A percentile compares a stretch with the other conserved stretches of the same genome.
Evolutionary conservation across 2,113 vertebrate species (phyloP).

Genomic region (Thermophis baileyi): DNA sequence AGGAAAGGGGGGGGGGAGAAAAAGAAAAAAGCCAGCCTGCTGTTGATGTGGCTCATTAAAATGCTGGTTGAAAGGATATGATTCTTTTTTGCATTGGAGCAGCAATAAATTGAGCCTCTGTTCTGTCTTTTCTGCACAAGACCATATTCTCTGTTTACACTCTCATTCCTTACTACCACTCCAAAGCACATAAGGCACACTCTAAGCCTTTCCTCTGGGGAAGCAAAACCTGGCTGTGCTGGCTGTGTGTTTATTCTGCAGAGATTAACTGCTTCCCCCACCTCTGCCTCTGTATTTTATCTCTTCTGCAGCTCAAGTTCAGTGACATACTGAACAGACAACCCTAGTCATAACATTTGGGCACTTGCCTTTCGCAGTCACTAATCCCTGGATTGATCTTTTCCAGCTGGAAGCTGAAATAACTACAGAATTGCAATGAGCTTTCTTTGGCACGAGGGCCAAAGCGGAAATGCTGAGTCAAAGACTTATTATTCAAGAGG

Average conservation of each 20-base stretch:
- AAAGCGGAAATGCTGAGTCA: constrained; percentile 11
- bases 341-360: constrained; percentile 52
- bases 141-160: constrained; percentile 43
- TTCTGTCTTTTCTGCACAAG: constrained; percentile 2
- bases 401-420: constrained; percentile 39
- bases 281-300: constrained; percentile 52
- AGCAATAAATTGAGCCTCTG: constrained; percentile 19
- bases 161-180: constrained; percentile 19
- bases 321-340: constrained; percentile 47
- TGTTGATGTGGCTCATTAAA: constrained; percentile 31
- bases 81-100: constrained; percentile 20
- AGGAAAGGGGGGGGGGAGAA: background rate
- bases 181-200: background rate
- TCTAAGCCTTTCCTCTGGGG: constrained; percentile 50
- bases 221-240: constrained; percentile 50
- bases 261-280: constrained; percentile 61
- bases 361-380: constrained; percentile 50
- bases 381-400: constrained; percentile 54
- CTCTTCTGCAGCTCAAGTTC: constrained; percentile 49
- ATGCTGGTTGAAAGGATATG: constrained; percentile 31
- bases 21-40: background rate
- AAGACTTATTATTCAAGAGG: background rate
- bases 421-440: background rate
- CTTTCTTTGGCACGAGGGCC: constrained; percentile 25
- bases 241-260: constrained; percentile 55